Conservation (phyloP, 2,797 vertebrate species). For the Scyliorhinus canicula region DNA sequence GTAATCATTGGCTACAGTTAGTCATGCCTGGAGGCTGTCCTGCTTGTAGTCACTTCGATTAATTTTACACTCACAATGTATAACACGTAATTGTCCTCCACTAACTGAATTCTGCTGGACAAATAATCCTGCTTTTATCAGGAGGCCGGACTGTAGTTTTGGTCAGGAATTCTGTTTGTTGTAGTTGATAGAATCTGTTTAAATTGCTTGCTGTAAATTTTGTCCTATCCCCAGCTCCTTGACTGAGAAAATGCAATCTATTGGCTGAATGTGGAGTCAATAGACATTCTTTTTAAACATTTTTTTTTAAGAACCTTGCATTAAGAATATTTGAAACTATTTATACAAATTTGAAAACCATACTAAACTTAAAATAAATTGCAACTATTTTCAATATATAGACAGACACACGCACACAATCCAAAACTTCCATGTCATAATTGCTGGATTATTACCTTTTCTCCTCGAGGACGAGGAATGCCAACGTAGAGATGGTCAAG, state of each 20-base stretch:
- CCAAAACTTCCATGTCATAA: neutral
- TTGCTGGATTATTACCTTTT: slow-evolving; percentile 59
- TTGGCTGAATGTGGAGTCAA: neutral
- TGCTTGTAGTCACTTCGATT: too few relatives aligned
- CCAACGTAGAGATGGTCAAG: slow-evolving; percentile 88
- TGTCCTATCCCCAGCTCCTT: neutral
- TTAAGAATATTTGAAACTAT: neutral
- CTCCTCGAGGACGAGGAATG: slow-evolving; percentile 76
- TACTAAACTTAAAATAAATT: neutral
- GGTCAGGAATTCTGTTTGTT: neutral
- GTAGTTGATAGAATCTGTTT: neutral
- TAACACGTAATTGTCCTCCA: neutral
- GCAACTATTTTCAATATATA: neutral
- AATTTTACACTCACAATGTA: neutral
- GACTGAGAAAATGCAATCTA: neutral
- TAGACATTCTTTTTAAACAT: neutral
- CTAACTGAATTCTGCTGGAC: neutral
- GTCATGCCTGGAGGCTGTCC: neutral
- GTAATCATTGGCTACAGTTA: neutral
- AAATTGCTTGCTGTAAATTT: neutral
- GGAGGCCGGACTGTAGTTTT: neutral
- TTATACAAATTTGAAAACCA: neutral
- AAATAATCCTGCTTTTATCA: neutral
- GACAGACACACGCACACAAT: neutral
- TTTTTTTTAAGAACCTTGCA: neutral